Conservation (phyloP, 2,888 invertebrate species). For the Boloria selene region DNA sequence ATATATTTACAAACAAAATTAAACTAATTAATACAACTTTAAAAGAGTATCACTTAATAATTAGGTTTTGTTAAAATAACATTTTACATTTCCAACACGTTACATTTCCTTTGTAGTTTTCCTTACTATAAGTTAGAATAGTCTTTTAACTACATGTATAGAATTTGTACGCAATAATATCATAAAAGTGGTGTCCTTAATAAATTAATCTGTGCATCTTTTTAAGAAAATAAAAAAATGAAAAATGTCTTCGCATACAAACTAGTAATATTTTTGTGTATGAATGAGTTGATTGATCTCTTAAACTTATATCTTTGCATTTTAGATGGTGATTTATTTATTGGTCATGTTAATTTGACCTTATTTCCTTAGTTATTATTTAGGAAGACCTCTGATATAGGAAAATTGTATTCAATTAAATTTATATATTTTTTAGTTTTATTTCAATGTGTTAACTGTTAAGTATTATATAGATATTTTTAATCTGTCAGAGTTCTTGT, state of each 20-base stretch:
- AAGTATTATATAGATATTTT: background rate
- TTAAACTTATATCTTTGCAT: constrained; percentile 11
- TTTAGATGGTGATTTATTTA: constrained; percentile 13
- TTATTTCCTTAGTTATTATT: background rate
- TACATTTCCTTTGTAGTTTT: too few relatives aligned
- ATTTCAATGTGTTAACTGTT: background rate
- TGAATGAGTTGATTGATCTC: constrained; percentile 16
- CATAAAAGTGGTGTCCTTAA: too few relatives aligned
- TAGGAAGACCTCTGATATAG: constrained; percentile 9
- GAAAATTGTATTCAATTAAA: background rate
- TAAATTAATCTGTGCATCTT: too few relatives aligned
- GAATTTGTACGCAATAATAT: too few relatives aligned
- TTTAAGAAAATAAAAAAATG: too few relatives aligned
- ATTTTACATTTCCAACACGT: too few relatives aligned
- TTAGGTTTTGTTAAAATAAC: too few relatives aligned
- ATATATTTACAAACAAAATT: too few relatives aligned
- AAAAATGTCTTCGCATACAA: background rate
- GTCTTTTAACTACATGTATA: too few relatives aligned
- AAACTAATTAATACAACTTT: too few relatives aligned
- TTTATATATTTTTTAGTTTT: background rate
- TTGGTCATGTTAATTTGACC: background rate
- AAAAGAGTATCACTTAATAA: too few relatives aligned
- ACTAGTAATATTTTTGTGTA: background rate
- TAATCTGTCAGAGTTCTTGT: background rate
- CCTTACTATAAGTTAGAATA: too few relatives aligned